Conservation (phyloP, 2,113 vertebrate genomes). For the Apodemus sylvaticus region DNA sequence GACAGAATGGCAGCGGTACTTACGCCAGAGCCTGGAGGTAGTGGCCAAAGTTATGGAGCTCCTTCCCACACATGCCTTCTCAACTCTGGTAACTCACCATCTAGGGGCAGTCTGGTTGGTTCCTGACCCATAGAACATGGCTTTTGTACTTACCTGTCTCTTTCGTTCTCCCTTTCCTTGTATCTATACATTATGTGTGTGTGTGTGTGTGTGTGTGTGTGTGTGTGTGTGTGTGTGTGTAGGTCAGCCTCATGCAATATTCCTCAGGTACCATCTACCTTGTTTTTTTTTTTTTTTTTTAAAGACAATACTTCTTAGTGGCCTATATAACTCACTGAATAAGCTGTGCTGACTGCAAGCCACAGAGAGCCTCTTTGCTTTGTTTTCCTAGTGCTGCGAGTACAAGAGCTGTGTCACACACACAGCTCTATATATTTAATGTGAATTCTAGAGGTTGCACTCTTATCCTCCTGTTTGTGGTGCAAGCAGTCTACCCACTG, state of each 20-base stretch:
- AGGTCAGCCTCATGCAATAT: neutral
- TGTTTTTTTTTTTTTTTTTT: neutral
- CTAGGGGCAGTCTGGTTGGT: neutral
- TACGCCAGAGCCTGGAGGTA: slow-evolving; percentile 98
- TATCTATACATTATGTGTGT: neutral
- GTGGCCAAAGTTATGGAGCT: slow-evolving; percentile 99
- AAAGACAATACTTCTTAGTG: neutral
- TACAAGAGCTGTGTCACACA: neutral
- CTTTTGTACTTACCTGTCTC: neutral
- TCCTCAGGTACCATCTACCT: neutral
- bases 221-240: neutral
- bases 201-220: no score
- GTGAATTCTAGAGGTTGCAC: neutral
- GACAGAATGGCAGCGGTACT: slow-evolving; percentile 98
- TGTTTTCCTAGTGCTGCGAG: neutral
- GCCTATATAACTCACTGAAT: neutral
- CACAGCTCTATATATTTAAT: neutral
- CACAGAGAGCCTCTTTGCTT: neutral
- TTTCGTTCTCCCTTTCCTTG: neutral
- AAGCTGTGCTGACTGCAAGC: neutral
- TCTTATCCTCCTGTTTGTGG: neutral
- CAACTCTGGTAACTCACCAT: slow-evolving; percentile 90
- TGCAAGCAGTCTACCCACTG: neutral
- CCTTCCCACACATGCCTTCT: slow-evolving; percentile 96
- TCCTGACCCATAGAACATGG: neutral